A percentile compares a stretch with the other conserved stretches of the same genome.
phyloP scores from a whole-genome alignment of 2,888 invertebrate genomes.

The Cotesia congregata region DNA sequence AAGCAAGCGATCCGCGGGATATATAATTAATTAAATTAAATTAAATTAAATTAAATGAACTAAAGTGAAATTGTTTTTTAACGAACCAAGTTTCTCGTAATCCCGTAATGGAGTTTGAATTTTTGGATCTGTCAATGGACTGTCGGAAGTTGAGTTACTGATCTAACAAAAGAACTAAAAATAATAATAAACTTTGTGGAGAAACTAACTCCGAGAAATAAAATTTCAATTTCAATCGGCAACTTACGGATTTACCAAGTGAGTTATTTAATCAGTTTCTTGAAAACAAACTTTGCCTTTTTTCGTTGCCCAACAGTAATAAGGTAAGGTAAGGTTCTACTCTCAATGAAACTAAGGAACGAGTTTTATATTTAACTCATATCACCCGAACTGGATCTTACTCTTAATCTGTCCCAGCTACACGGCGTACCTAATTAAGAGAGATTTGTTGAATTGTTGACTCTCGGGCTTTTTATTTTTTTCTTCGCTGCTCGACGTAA shows the following conservation, averaged over 20 bases:
- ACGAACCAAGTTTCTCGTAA: not conserved
- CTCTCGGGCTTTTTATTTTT: constrained; percentile 22
- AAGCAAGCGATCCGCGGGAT: not conserved
- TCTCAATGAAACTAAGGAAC: too few relatives aligned
- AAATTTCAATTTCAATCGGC: constrained; percentile 21
- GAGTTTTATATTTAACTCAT: not conserved
- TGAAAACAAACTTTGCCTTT: constrained; percentile 35
- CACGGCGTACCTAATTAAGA: constrained; percentile 47
- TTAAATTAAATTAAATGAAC: not conserved
- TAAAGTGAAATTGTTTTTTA: not conserved
- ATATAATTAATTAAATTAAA: not conserved
- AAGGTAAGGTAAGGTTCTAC: too few relatives aligned
- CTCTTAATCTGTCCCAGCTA: constrained; percentile 22
- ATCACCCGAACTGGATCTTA: not conserved
- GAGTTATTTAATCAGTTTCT: constrained; percentile 40
- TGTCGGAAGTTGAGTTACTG: not conserved
- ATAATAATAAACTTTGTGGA: not conserved
- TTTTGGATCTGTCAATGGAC: not conserved
- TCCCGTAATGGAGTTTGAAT: constrained; percentile 9
- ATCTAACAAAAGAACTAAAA: not conserved
- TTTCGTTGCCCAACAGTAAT: not conserved
- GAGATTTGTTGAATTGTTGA: constrained; percentile 46
- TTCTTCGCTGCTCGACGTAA: constrained; percentile 34
- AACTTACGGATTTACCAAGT: not conserved
- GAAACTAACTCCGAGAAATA: not conserved